Percentiles rank a stretch among this genome's conserved stretches.
Conservation (phyloP, 2,797 vertebrate genomes). For the Apogon talboti region DNA sequence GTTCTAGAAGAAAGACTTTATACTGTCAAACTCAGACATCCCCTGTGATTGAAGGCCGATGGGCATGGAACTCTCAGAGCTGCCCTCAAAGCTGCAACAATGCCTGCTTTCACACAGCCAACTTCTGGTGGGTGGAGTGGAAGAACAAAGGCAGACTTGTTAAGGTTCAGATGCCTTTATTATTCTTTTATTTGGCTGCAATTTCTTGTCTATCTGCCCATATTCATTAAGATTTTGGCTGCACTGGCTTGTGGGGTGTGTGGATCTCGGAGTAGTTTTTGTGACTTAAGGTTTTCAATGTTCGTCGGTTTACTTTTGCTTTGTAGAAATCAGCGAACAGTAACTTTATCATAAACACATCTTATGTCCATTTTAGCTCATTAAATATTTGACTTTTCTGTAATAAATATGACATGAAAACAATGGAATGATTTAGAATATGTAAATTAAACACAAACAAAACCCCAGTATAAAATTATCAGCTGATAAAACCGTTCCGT, state of each 20-base stretch:
- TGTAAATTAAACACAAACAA: slow-evolving; percentile 13
- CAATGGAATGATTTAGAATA: background rate
- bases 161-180: slow-evolving; percentile 80
- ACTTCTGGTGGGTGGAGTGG: slow-evolving; percentile 79
- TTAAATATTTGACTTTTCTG: slow-evolving; percentile 5
- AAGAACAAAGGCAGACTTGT: slow-evolving; percentile 82
- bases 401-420: slow-evolving; percentile 14
- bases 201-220: slow-evolving; percentile 69
- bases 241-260: slow-evolving; percentile 46
- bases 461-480: too few species aligned
- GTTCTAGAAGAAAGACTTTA: slow-evolving; percentile 83
- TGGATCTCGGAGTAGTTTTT: slow-evolving; percentile 41
- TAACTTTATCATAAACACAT: slow-evolving; percentile 35
- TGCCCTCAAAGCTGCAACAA: slow-evolving; percentile 82
- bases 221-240: slow-evolving; percentile 74
- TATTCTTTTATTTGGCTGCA: slow-evolving; percentile 80
- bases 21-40: slow-evolving; percentile 85
- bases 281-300: slow-evolving; percentile 38
- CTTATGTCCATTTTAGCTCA: slow-evolving; percentile 12
- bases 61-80: slow-evolving; percentile 85
- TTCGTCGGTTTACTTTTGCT: slow-evolving; percentile 27
- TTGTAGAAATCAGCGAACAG: slow-evolving; percentile 39
- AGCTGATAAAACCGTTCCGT: background rate
- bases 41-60: slow-evolving; percentile 82
- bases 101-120: slow-evolving; percentile 71